These are phyloP conservation scores for Leptogaster cylindrica DNA, from an alignment of 2,888 invertebrate species.

Conservation along the genomic window DNA sequence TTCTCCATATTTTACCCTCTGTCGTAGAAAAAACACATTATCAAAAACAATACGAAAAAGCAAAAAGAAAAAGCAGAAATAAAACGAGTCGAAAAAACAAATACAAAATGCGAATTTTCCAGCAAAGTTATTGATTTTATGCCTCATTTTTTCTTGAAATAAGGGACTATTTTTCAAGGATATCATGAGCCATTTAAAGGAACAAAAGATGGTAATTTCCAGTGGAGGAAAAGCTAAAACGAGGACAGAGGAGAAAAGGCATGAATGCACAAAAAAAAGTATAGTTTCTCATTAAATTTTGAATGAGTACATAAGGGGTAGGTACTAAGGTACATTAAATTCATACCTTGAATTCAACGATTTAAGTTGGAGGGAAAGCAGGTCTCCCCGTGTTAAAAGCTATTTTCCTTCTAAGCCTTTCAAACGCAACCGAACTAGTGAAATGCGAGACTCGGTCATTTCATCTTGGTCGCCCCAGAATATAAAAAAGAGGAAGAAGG, in stretches of 20 bases:
- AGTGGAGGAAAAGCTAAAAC: background rate
- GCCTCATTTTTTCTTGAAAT: slow-evolving; percentile 9
- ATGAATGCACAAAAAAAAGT: background rate
- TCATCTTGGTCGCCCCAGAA: slow-evolving; percentile 26
- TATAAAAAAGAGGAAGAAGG: background rate
- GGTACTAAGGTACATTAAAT: slow-evolving; percentile 15
- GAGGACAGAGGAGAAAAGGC: background rate
- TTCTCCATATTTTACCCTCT: too few relatives aligned
- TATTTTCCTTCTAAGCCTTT: slow-evolving; percentile 13
- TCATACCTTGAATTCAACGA: slow-evolving; percentile 11
- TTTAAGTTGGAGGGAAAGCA: slow-evolving; percentile 10
- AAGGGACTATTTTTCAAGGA: slow-evolving; percentile 22
- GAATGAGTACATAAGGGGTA: background rate
- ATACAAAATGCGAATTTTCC: too few relatives aligned
- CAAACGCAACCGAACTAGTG: slow-evolving; percentile 16
- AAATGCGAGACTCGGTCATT: slow-evolving; percentile 13
- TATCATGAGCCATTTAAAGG: slow-evolving; percentile 33
- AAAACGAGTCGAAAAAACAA: too few relatives aligned
- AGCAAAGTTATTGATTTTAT: too few relatives aligned
- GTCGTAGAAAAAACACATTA: too few relatives aligned
- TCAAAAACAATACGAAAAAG: too few relatives aligned
- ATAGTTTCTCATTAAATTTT: slow-evolving; percentile 19
- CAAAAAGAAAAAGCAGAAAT: too few relatives aligned
- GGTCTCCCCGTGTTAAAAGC: background rate
- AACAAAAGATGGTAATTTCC: slow-evolving; percentile 35